These are phyloP conservation scores for Thecocarcelia acutangulata DNA, from an alignment of 2,888 invertebrate genomes.

Conservation along the genomic window DNA sequence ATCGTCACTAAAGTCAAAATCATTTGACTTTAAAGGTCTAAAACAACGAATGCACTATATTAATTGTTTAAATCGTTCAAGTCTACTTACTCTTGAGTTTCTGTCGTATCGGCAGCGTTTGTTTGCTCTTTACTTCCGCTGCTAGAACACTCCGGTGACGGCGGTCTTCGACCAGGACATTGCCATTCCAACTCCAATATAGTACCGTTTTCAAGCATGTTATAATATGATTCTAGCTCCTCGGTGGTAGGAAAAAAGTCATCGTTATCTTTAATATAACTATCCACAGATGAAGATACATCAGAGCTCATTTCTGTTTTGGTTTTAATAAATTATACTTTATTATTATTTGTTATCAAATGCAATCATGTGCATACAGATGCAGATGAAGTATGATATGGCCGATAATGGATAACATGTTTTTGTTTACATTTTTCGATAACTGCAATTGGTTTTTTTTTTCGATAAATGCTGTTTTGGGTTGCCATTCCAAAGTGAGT, in stretches of 20 bases:
- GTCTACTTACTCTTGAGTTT: conserved; percentile 80
- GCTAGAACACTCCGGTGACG: conserved; percentile 83
- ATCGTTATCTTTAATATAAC: conserved; percentile 79
- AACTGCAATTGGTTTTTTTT: background rate
- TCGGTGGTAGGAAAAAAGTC: conserved; percentile 86
- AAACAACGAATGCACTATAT: conserved; percentile 9
- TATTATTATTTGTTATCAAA: no score
- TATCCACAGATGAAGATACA: conserved; percentile 84
- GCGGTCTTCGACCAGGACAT: conserved; percentile 89
- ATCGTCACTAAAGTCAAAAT: conserved; percentile 94
- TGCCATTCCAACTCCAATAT: conserved; percentile 89
- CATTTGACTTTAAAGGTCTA: conserved; percentile 84
- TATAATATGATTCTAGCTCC: conserved; percentile 88
- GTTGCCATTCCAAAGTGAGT: conserved; percentile 18
- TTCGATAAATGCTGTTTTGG: conserved; percentile 10
- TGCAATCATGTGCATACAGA: no score
- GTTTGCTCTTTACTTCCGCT: conserved; percentile 81
- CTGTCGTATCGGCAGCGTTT: conserved; percentile 82
- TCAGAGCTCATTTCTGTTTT: conserved; percentile 66
- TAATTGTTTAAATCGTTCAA: background rate
- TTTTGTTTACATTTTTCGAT: background rate
- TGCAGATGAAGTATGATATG: no score
- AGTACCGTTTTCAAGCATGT: conserved; percentile 86
- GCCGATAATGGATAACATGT: background rate
- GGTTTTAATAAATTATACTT: background rate